Evolutionary conservation across 2,113 vertebrate species (phyloP).

Genomic region (Datnioides undecimradiatus): DNA sequence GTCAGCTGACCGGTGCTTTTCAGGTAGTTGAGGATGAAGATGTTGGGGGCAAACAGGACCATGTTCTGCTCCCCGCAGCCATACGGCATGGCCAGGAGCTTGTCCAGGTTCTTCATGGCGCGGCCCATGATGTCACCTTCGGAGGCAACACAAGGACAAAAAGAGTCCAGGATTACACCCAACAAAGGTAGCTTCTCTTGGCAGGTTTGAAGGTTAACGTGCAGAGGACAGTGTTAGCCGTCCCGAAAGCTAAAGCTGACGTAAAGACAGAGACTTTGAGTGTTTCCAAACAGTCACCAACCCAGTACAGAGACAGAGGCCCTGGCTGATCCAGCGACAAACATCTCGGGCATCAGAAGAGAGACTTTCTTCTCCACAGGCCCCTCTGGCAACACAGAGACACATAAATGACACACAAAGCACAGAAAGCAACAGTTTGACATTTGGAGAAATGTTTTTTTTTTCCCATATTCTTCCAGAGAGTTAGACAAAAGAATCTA

Average conservation of each 20-base stretch:
- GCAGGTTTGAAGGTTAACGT: neutral
- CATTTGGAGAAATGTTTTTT: neutral
- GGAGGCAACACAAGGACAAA: neutral
- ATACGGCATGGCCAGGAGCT: conserved; percentile 84
- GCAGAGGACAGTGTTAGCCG: neutral
- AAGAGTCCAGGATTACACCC: neutral
- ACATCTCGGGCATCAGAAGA: conserved; percentile 79
- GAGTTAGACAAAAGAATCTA: neutral
- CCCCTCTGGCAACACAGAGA: conserved; percentile 46
- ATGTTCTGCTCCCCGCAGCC: conserved; percentile 92
- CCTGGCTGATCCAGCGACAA: conserved; percentile 85
- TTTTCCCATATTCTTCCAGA: neutral
- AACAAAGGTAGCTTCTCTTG: neutral
- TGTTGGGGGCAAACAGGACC: conserved; percentile 88
- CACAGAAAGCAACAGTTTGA: neutral
- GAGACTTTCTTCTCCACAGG: conserved; percentile 65
- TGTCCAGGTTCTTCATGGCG: conserved; percentile 85
- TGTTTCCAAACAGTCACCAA: conserved; percentile 54
- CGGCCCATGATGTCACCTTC: conserved; percentile 88
- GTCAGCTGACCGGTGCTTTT: conserved; percentile 84
- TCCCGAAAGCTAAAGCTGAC: neutral
- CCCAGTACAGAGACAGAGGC: conserved; percentile 86
- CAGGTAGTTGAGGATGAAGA: conserved; percentile 89
- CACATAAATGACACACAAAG: neutral
- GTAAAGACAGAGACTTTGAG: neutral